Conservation (phyloP, 2,888 invertebrate genomes). For the Cremastinae sp. region DNA sequence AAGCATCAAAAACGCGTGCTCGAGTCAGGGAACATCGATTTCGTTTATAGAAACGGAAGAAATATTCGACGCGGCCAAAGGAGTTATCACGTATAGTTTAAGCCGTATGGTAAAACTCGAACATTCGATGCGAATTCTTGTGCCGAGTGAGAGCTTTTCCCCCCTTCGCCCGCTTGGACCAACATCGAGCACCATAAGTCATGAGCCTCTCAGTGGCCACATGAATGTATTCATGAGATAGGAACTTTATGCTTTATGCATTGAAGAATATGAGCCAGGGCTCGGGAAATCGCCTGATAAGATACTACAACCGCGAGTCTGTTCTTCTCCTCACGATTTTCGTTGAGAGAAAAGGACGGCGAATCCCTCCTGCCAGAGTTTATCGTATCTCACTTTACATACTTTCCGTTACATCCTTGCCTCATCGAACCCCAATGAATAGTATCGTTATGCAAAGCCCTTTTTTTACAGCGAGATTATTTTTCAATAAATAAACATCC, state of each 20-base stretch:
- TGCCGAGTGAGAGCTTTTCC: no score
- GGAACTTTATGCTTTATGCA: conserved; percentile 79
- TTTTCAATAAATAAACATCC: no score
- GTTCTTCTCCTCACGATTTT: conserved; percentile 52
- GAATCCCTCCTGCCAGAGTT: conserved; percentile 22
- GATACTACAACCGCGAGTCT: conserved; percentile 58
- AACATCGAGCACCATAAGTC: conserved; percentile 72
- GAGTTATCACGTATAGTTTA: conserved; percentile 46
- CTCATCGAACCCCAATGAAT: background rate
- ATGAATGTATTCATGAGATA: conserved; percentile 80
- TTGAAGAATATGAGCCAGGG: conserved; percentile 70
- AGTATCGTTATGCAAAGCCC: background rate
- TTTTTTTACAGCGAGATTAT: no score
- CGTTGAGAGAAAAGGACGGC: conserved; percentile 48
- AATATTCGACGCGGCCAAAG: conserved; percentile 36
- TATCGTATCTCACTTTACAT: background rate
- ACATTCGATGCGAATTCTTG: conserved; percentile 52
- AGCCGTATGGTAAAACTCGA: conserved; percentile 24
- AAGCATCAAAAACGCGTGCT: conserved; percentile 69
- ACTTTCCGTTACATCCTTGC: no score
- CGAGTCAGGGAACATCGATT: conserved; percentile 74
- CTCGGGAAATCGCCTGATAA: conserved; percentile 70
- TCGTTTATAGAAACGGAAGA: conserved; percentile 67
- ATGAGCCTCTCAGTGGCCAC: conserved; percentile 71
- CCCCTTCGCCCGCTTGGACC: background rate